Conservation (phyloP, 2,888 invertebrate species). For the Dusona sp. region DNA sequence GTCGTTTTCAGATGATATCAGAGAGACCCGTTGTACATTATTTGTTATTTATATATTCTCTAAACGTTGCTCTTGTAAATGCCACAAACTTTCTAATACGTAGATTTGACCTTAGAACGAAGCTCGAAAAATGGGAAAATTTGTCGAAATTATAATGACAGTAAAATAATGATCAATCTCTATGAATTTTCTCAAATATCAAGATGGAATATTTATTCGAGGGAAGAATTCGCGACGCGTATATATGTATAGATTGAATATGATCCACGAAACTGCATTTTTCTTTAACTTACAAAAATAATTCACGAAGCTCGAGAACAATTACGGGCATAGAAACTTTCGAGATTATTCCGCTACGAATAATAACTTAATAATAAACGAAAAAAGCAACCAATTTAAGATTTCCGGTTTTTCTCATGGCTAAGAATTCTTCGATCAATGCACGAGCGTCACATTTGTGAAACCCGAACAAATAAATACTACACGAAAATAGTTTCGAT, state of each 20-base stretch:
- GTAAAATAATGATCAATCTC: neutral
- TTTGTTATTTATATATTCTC: conserved; percentile 72
- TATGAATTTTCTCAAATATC: neutral
- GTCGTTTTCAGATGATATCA: conserved; percentile 66
- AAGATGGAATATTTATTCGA: neutral
- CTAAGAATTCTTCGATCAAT: conserved; percentile 41
- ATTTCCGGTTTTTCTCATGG: conserved; percentile 5
- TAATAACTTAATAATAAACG: conserved; percentile 2
- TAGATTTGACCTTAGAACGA: conserved; percentile 41
- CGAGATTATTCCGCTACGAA: conserved; percentile 21
- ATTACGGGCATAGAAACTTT: neutral
- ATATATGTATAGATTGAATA: neutral
- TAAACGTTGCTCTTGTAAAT: conserved; percentile 69
- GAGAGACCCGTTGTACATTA: conserved; percentile 74
- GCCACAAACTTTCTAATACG: conserved; percentile 58
- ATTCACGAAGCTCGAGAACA: neutral
- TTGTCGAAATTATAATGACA: neutral
- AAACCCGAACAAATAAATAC: conserved; percentile 6
- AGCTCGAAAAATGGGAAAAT: conserved; percentile 8
- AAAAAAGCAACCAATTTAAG: conserved; percentile 3
- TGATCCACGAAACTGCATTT: neutral
- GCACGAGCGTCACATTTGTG: conserved; percentile 40
- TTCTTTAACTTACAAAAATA: conserved; percentile 7
- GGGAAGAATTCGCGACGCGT: neutral
- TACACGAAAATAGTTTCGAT: conserved; percentile 13